A percentile compares a stretch with the other conserved stretches of the same genome.
phyloP scores from a whole-genome alignment of 2,888 invertebrate genomes.

The Drosophila conformis region DNA sequence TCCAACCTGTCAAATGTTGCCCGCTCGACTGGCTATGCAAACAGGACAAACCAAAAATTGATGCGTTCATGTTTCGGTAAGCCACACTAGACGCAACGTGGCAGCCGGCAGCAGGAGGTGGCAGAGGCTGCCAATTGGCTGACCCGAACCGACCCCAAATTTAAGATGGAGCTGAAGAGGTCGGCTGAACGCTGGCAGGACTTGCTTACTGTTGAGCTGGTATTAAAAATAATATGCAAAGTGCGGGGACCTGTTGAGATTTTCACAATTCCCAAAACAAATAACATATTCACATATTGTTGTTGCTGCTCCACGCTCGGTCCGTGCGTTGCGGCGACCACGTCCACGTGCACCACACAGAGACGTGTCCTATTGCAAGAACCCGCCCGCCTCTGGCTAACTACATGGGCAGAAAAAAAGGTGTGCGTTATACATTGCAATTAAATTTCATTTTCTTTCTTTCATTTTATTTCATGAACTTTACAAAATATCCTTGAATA shows the following conservation, averaged over 20 bases:
- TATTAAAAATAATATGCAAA: conserved; percentile 82
- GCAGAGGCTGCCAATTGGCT: conserved; percentile 46
- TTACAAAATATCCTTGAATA: background rate
- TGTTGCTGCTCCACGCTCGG: conserved; percentile 23
- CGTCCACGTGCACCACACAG: conserved; percentile 19
- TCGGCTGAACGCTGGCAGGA: conserved; percentile 47
- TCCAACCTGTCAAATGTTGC: conserved; percentile 17
- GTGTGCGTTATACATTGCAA: background rate
- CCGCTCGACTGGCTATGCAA: conserved; percentile 55
- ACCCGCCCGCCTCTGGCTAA: conserved; percentile 11
- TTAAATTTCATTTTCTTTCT: background rate
- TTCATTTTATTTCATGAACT: background rate
- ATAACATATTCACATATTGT: conserved; percentile 84
- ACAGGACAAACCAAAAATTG: conserved; percentile 38
- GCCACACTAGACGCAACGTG: conserved; percentile 25
- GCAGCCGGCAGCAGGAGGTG: background rate
- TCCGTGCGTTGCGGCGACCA: conserved; percentile 28
- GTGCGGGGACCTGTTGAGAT: conserved; percentile 84
- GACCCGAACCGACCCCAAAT: conserved; percentile 47
- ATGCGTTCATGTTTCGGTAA: conserved; percentile 36
- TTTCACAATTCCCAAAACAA: conserved; percentile 84
- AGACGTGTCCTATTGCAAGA: conserved; percentile 31
- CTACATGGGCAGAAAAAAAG: background rate
- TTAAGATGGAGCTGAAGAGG: conserved; percentile 1
- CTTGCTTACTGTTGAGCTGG: conserved; percentile 41